A percentile compares a stretch with the other conserved stretches of the same genome.
Conservation (phyloP, 2,888 invertebrate genomes). For the Bembecia ichneumoniformis region DNA sequence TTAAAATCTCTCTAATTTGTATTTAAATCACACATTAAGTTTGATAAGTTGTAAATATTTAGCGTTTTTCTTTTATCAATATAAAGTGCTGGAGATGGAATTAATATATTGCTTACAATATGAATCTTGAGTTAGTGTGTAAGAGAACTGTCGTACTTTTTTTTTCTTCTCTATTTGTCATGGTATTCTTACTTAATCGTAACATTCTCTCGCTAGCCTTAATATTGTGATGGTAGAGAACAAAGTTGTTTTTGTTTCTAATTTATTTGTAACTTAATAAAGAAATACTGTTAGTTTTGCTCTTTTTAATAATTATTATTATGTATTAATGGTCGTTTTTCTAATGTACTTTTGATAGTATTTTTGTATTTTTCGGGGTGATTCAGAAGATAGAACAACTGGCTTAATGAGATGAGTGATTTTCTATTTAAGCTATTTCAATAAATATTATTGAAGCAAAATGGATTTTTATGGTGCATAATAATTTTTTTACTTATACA, state of each 20-base stretch:
- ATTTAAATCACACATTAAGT: constrained; percentile 26
- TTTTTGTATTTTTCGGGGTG: background rate
- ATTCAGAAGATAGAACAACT: too few species aligned
- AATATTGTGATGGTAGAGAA: constrained; percentile 59
- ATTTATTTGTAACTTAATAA: constrained; percentile 43
- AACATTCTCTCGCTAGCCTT: constrained; percentile 31
- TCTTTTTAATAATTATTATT: constrained; percentile 6
- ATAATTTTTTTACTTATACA: too few species aligned
- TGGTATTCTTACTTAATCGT: constrained; percentile 11
- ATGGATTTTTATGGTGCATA: too few species aligned
- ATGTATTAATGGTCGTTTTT: background rate
- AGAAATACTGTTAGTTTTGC: constrained; percentile 46
- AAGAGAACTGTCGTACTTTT: constrained; percentile 2
- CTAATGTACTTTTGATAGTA: background rate
- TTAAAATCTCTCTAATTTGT: constrained; percentile 58
- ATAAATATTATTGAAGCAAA: too few species aligned
- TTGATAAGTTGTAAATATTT: constrained; percentile 51
- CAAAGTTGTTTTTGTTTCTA: constrained; percentile 71
- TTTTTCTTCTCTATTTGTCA: constrained; percentile 26
- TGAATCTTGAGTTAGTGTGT: constrained; percentile 20
- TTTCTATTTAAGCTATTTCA: too few species aligned
- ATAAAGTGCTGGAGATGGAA: constrained; percentile 29
- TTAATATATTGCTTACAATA: constrained; percentile 51
- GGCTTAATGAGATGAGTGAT: too few species aligned
- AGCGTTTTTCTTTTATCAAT: constrained; percentile 45